Percentiles rank a stretch among this genome's conserved stretches.
Evolutionary conservation across 2,888 invertebrate genomes (phyloP).

Genomic region (Dicroscelio sp.): DNA sequence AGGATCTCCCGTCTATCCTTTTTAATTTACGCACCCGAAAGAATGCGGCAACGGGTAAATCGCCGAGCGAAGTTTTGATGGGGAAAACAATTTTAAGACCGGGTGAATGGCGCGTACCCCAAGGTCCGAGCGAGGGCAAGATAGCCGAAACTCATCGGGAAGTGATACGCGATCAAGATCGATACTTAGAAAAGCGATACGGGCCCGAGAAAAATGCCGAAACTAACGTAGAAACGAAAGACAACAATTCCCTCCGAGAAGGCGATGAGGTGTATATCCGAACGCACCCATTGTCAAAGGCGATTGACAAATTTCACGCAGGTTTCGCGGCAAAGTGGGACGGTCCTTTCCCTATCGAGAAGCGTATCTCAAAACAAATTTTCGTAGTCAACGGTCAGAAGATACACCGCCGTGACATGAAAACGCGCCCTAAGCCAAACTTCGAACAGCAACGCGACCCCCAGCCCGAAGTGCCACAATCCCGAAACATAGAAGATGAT

Average conservation of each 20-base stretch:
- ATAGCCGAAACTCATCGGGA: not conserved
- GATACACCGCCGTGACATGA: not conserved
- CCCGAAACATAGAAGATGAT: no score
- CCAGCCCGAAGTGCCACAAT: no score
- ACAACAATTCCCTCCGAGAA: no score
- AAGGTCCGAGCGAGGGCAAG: no score
- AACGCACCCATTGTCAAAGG: constrained; percentile 23
- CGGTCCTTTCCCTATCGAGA: not conserved
- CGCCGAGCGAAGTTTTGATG: constrained; percentile 12
- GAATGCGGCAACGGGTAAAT: constrained; percentile 62
- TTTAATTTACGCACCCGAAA: constrained; percentile 19
- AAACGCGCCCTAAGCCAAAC: no score
- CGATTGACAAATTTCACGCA: not conserved
- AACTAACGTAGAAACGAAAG: not conserved
- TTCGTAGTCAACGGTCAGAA: not conserved
- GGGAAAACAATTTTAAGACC: constrained; percentile 27
- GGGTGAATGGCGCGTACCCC: constrained; percentile 24
- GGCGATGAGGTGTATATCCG: not conserved
- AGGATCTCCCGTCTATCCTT: not conserved
- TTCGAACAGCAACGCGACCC: no score
- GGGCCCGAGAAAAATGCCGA: not conserved
- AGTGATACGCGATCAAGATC: not conserved
- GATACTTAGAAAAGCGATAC: not conserved
- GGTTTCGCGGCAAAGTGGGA: constrained; percentile 35
- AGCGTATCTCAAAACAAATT: not conserved